These are phyloP conservation scores for Thryonomys swinderianus DNA, from an alignment of 2,113 vertebrate species.

Conservation along the genomic window DNA sequence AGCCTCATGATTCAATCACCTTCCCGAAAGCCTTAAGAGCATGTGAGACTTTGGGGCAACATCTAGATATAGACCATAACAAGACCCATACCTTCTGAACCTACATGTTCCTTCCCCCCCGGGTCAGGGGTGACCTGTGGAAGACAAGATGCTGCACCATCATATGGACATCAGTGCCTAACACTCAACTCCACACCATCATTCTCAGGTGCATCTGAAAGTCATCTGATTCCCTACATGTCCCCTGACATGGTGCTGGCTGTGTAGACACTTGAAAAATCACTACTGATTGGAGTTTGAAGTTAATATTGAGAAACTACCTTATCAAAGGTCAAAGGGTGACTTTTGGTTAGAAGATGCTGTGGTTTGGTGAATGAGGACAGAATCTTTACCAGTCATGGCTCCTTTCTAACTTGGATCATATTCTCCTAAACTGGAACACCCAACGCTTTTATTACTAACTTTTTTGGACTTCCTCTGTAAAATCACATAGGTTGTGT, in stretches of 20 bases:
- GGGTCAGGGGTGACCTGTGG: neutral
- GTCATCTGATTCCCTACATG: neutral
- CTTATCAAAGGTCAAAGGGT: neutral
- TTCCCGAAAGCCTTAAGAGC: neutral
- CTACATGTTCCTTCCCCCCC: neutral
- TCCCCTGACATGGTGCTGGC: neutral
- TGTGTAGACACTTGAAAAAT: neutral
- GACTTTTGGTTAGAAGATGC: neutral
- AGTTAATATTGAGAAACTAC: neutral
- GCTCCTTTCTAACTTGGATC: neutral
- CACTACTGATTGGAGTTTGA: neutral
- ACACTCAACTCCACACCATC: neutral
- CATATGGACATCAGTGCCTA: neutral
- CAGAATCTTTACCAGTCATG: neutral
- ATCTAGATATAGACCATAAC: neutral
- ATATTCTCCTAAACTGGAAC: neutral
- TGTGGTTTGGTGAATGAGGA: conserved; percentile 23
- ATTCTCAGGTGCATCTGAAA: neutral
- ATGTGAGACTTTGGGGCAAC: neutral
- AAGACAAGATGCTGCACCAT: neutral
- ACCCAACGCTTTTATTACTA: neutral
- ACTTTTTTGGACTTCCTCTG: neutral
- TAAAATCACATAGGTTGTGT: neutral
- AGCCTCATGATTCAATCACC: neutral
- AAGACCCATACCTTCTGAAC: neutral